Conservation (phyloP, 2,797 vertebrate genomes). For the Pyrocephalus nanus region DNA sequence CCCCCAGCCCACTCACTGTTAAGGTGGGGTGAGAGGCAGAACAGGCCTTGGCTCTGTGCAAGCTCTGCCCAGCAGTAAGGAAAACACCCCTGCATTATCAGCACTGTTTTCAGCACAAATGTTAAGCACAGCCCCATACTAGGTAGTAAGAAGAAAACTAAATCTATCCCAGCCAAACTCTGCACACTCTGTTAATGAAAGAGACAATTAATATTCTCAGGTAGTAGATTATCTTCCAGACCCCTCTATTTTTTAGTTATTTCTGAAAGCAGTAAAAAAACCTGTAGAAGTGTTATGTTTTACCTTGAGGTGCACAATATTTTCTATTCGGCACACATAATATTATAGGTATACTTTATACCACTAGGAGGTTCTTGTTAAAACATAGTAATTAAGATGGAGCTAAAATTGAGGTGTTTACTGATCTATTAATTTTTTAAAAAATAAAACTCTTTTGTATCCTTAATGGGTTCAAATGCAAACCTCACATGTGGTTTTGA, state of each 20-base stretch:
- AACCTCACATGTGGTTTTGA: background rate
- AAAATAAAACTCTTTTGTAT: background rate
- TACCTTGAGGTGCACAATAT: background rate
- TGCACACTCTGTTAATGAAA: background rate
- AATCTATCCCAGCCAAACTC: background rate
- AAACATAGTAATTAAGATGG: background rate
- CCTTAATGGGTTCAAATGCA: background rate
- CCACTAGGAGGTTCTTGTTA: background rate
- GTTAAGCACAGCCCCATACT: background rate
- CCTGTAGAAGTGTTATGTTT: background rate
- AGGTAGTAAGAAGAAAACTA: background rate
- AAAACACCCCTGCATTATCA: background rate
- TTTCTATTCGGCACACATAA: background rate
- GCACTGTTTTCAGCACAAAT: too few species aligned
- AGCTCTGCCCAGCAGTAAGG: background rate
- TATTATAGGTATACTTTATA: background rate
- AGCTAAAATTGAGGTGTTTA: background rate
- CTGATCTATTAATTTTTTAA: background rate
- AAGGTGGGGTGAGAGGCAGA: background rate
- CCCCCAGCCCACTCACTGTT: background rate
- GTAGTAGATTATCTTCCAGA: background rate
- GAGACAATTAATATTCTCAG: background rate
- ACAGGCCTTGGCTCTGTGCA: background rate
- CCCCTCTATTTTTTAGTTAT: background rate
- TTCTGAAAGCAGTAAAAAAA: background rate